Percentiles rank a stretch among this genome's conserved stretches.
These are phyloP conservation scores for Anisognathus igniventris DNA, from an alignment of 2,797 vertebrate genomes.

Conservation along the genomic window DNA sequence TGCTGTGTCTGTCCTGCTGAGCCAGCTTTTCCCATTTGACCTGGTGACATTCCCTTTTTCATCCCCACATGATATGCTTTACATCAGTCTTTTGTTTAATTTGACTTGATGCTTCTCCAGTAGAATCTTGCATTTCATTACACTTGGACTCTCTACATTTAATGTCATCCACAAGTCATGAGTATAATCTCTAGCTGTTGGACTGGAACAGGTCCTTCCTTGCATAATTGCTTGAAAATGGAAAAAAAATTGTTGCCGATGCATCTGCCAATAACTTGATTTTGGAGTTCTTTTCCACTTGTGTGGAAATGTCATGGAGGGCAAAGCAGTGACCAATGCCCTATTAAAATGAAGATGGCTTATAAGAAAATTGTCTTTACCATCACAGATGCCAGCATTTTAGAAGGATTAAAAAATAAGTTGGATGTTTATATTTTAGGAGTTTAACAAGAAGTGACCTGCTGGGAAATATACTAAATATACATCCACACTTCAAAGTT, in stretches of 20 bases:
- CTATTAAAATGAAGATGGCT: neutral
- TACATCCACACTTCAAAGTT: neutral
- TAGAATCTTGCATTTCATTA: neutral
- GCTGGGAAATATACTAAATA: neutral
- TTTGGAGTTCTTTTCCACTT: neutral
- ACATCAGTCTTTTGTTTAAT: neutral
- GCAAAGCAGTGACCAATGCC: neutral
- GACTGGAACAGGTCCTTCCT: neutral
- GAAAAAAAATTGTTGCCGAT: neutral
- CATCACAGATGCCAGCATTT: neutral
- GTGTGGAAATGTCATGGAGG: neutral
- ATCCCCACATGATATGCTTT: neutral
- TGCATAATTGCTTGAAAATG: neutral
- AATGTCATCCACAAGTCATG: neutral
- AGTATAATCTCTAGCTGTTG: neutral
- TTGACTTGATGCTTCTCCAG: neutral
- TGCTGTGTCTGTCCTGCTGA: neutral
- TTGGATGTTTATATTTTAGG: neutral
- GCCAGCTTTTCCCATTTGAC: neutral
- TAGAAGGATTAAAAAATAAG: neutral
- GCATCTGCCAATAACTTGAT: neutral
- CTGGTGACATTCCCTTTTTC: neutral
- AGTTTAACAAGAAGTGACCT: neutral
- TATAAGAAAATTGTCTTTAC: neutral
- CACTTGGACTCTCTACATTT: neutral